Base-by-base conservation (phyloP, 2,113 vertebrate genomes). In the Pholis gunnellus region DNA sequence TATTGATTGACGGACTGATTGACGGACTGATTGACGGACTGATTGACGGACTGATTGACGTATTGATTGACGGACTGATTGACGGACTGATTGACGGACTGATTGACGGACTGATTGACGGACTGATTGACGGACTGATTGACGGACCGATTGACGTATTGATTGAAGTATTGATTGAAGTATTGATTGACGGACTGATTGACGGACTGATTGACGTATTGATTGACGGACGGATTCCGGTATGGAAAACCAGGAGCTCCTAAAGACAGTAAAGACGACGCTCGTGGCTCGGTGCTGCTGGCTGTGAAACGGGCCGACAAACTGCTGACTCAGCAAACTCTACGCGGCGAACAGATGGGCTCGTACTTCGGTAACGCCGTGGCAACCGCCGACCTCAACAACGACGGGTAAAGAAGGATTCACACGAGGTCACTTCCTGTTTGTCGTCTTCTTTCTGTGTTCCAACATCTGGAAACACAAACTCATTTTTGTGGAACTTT, bases 301-400 rank as follows among this genome's bases (percentile, higher is more conserved):
- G 77, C 20, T 0, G 38, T 40, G 2, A 97, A 93, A 82, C 94
- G 40, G 36, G 34, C 34, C 14, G 5, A 59, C 0, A 1, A 64
- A 2, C 88, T 72, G 73, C 0, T 46, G 1, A 9, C 64, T 25
- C 8, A n/a, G 1, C 84, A 86, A 69, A 87, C 91, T 14, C 92
- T 99, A 6, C 83, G 80, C 0, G 97, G 98, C 2, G 93, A 95
- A 6, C 98, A 99, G 90, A 95, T 95, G 7, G 98, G 97, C 46
- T 97, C 97, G 10, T 98, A 98, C 86, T 99, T 97, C 1, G 98
- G 98, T 50, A 96, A 96, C 20, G 94, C 96, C 25, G 87, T 99
- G 63, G 96, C 97, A 71, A 85, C 97, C 73, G 79, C 94, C 0
- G 98, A 99, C 91, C 95, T 99, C 87, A 95, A 99, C 90, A 97